These are phyloP conservation scores for Epirrhoe tristata DNA, from an alignment of 2,888 invertebrate genomes.

Conservation along the genomic window DNA sequence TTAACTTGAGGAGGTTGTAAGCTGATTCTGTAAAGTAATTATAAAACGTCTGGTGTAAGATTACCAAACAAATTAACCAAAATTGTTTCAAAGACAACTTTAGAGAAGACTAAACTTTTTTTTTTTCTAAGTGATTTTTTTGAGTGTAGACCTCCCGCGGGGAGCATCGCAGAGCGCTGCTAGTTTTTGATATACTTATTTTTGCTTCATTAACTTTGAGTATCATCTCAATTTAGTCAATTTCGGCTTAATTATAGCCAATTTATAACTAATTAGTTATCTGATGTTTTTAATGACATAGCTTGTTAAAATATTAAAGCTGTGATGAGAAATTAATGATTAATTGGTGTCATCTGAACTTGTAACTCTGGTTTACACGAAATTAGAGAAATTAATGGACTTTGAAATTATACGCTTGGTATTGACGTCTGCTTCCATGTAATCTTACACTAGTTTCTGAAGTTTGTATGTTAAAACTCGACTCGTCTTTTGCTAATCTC, in stretches of 20 bases:
- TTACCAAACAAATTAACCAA: constrained; percentile 4
- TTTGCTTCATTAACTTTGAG: too few species aligned
- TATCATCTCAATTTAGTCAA: background rate
- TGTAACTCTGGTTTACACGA: constrained; percentile 6
- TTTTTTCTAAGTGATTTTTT: too few species aligned
- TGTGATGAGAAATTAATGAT: constrained; percentile 18
- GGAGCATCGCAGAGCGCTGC: too few species aligned
- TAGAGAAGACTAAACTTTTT: too few species aligned
- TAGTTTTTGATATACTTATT: too few species aligned
- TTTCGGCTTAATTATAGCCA: constrained; percentile 26
- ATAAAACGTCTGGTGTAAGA: constrained; percentile 4
- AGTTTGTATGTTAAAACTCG: background rate
- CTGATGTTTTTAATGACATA: constrained; percentile 25
- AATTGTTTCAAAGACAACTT: background rate
- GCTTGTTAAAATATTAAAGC: constrained; percentile 1
- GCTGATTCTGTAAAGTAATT: constrained; percentile 27
- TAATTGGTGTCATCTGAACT: constrained; percentile 14
- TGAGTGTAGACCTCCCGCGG: too few species aligned
- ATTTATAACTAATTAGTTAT: constrained; percentile 27
- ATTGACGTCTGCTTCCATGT: background rate
- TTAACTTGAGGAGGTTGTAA: constrained; percentile 30
- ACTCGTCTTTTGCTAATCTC: too few species aligned
- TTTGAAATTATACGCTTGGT: constrained; percentile 6
- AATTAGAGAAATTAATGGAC: constrained; percentile 2
- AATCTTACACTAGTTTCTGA: background rate